These are phyloP conservation scores for Bryconaethiops microstoma DNA, from an alignment of 2,797 vertebrate species.

Conservation along the genomic window DNA sequence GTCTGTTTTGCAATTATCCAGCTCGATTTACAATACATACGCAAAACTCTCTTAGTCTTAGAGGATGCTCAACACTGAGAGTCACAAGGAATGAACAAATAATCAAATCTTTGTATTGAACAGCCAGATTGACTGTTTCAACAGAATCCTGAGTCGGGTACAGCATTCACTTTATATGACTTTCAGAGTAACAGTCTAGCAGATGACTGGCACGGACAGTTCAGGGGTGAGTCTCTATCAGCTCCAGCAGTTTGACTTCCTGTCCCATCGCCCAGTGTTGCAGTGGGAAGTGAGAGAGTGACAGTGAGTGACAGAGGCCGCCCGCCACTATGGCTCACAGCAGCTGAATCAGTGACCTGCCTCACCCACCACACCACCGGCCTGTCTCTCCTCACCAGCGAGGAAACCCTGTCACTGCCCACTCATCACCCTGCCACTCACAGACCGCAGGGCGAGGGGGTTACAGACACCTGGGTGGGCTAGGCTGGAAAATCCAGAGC, in stretches of 20 bases:
- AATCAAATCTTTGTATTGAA: no score
- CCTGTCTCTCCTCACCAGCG: constrained; percentile 38
- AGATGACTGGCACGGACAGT: not conserved
- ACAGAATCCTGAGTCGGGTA: no score
- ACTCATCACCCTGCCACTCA: constrained; percentile 61
- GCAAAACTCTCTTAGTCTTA: no score
- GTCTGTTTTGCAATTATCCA: no score
- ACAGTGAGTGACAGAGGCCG: constrained; percentile 43
- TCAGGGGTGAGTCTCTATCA: constrained; percentile 6
- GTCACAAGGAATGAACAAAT: no score
- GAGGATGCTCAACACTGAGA: no score
- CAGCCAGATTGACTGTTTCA: no score
- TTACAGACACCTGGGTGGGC: no score
- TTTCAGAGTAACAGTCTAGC: not conserved
- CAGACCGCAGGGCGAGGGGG: not conserved
- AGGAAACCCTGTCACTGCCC: constrained; percentile 51
- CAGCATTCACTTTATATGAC: no score
- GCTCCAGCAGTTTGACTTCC: constrained; percentile 5
- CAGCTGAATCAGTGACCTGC: constrained; percentile 45
- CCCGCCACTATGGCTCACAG: constrained; percentile 34
- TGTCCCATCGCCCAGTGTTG: not conserved
- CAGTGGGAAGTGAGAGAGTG: constrained; percentile 16
- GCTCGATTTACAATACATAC: no score
- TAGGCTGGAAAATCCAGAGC: no score
- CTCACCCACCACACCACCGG: constrained; percentile 9